Evolutionary conservation across 2,797 vertebrate species (phyloP).

Genomic region (Molossus alvarezi): DNA sequence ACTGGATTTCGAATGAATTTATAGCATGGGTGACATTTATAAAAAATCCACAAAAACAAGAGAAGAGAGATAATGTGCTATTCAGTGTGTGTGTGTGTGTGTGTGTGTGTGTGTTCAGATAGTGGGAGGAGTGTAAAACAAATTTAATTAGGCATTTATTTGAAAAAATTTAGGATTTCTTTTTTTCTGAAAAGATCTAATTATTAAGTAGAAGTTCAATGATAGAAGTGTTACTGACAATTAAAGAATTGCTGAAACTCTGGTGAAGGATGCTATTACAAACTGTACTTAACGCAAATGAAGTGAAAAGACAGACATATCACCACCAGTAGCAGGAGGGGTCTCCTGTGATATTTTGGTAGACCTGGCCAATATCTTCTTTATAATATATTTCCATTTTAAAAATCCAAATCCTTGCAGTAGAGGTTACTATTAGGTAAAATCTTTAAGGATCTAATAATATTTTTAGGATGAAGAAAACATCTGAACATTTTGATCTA

Average conservation of each 20-base stretch:
- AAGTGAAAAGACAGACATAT: background rate
- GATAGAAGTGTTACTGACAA: background rate
- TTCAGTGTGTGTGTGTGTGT: background rate
- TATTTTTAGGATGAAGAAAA: background rate
- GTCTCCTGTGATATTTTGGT: background rate
- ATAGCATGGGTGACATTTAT: background rate
- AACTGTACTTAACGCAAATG: background rate
- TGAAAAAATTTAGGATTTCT: background rate
- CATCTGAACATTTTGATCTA: background rate
- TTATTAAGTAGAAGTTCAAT: background rate
- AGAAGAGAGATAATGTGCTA: background rate
- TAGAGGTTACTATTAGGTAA: background rate
- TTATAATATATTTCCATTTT: background rate
- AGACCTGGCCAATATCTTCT: background rate
- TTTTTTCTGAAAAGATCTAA: background rate
- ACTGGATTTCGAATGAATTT: conserved; percentile 17
- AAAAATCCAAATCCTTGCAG: background rate
- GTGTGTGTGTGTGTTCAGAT: background rate
- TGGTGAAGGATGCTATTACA: background rate
- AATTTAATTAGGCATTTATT: background rate
- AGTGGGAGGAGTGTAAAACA: background rate
- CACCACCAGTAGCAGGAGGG: background rate
- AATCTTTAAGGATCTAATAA: background rate
- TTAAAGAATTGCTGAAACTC: background rate
- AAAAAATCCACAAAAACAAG: background rate